Evolutionary conservation across 2,797 vertebrate species (phyloP).

Genomic region (Emys orbicularis): DNA sequence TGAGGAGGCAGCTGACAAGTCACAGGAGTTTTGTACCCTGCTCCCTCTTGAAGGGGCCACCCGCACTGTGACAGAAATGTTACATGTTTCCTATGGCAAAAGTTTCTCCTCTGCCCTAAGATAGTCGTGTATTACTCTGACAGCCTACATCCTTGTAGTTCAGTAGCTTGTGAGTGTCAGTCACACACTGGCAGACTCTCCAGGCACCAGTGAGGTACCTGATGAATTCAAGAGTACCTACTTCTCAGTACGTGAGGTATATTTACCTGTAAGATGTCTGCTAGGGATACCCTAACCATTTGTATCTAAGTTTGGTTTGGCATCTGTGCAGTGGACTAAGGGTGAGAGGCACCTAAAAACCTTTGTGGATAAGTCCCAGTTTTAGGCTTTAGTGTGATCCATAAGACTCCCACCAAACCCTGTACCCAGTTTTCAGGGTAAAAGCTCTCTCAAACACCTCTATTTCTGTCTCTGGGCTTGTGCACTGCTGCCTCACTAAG

Average conservation of each 20-base stretch:
- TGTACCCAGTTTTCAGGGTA: too few species aligned
- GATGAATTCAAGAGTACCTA: not conserved
- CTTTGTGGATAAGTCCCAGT: too few species aligned
- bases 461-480: too few species aligned
- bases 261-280: not conserved
- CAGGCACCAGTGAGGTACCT: not conserved
- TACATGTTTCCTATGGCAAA: not conserved
- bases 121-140: not conserved
- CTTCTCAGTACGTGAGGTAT: not conserved
- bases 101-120: not conserved
- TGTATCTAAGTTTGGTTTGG: not conserved
- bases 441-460: too few species aligned
- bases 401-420: too few species aligned
- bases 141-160: not conserved
- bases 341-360: too few species aligned
- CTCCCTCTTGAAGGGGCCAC: too few species aligned
- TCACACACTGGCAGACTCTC: not conserved
- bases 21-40: too few species aligned
- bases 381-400: too few species aligned
- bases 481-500: too few species aligned
- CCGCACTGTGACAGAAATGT: not conserved
- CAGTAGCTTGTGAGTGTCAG: not conserved
- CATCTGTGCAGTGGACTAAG: not conserved
- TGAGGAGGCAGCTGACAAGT: too few species aligned
- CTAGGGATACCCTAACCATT: not conserved